Evolutionary conservation across 2,888 invertebrate genomes (phyloP).

Genomic region (Parnassius glacialis): DNA sequence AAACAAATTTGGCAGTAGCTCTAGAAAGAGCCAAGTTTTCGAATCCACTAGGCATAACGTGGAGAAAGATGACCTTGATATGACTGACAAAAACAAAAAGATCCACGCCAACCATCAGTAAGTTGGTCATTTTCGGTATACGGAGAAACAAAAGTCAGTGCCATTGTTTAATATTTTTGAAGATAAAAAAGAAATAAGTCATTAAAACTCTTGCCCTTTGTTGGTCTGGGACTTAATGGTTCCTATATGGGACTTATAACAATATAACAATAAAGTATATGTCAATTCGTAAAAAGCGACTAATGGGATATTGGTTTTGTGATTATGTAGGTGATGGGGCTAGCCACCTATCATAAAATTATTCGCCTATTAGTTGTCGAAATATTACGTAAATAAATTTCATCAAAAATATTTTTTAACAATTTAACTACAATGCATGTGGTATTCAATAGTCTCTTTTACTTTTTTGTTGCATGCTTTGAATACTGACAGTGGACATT

Average conservation of each 20-base stretch:
- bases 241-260: too few relatives aligned
- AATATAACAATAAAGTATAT: too few relatives aligned
- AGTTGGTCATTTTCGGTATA: constrained; percentile 42
- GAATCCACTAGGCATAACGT: constrained; percentile 86
- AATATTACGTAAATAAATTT: too few relatives aligned
- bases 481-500: constrained; percentile 27
- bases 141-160: constrained; percentile 37
- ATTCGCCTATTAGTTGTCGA: too few relatives aligned
- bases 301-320: too few relatives aligned
- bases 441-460: constrained; percentile 20
- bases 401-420: too few relatives aligned
- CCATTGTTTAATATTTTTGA: constrained; percentile 31
- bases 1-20: constrained; percentile 69
- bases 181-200: not conserved
- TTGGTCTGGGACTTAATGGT: too few relatives aligned
- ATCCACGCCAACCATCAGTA: constrained; percentile 65
- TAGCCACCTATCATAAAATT: too few relatives aligned
- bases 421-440: constrained; percentile 28
- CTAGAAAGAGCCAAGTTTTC: constrained; percentile 84
- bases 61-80: constrained; percentile 87
- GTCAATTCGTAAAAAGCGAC: too few relatives aligned
- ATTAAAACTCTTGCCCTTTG: too few relatives aligned
- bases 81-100: constrained; percentile 83
- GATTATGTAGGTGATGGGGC: too few relatives aligned
- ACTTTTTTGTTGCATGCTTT: constrained; percentile 19